Percentiles rank a stretch among this genome's conserved stretches.
These are phyloP conservation scores for Syncerus caffer DNA, from an alignment of 2,797 vertebrate species.

Conservation along the genomic window DNA sequence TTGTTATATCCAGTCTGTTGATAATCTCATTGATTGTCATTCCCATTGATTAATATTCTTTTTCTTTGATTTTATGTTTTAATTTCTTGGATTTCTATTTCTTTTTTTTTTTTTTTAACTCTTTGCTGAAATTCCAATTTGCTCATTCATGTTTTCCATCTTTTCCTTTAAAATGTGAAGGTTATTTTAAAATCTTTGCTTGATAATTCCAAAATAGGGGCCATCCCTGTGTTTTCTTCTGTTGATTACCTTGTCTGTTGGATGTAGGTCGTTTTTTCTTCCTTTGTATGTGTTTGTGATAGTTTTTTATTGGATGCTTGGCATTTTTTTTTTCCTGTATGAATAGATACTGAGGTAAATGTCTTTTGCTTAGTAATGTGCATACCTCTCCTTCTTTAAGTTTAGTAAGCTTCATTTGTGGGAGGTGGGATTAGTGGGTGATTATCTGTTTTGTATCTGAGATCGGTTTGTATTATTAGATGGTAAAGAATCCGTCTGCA, in stretches of 20 bases:
- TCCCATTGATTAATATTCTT: background rate
- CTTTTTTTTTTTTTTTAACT: background rate
- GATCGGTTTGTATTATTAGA: background rate
- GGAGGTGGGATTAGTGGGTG: background rate
- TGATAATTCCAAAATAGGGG: background rate
- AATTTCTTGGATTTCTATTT: constrained; percentile 11
- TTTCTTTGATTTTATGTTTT: background rate
- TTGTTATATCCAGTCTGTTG: background rate
- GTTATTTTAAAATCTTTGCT: background rate
- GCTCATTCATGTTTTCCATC: background rate
- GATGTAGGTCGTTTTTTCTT: background rate
- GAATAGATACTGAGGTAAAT: background rate
- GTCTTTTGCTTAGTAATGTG: background rate
- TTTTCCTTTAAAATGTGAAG: constrained; percentile 22
- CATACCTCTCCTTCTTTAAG: background rate
- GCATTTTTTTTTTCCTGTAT: background rate
- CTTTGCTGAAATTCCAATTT: background rate
- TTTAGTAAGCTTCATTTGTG: constrained; percentile 1
- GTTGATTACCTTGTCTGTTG: background rate
- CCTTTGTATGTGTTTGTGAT: background rate
- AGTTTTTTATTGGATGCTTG: background rate
- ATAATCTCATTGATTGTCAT: background rate
- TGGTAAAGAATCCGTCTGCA: background rate
- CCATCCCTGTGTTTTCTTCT: background rate
- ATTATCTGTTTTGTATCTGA: background rate